These are phyloP conservation scores for Cyclina sinensis DNA, from an alignment of 1,140 invertebrate genomes.

Conservation along the genomic window DNA sequence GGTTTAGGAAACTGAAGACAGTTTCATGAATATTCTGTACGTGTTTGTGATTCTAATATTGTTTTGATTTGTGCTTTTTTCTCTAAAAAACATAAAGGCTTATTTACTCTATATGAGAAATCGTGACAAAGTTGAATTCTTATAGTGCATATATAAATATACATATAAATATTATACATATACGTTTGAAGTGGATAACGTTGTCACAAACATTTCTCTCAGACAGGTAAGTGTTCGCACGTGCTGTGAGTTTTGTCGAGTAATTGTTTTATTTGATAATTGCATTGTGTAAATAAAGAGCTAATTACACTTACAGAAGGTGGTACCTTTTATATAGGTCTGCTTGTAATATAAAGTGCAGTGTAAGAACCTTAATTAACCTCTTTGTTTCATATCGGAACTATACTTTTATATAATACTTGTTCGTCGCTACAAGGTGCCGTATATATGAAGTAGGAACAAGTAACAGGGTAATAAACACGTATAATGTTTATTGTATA, in stretches of 20 bases:
- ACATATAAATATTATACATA: background rate
- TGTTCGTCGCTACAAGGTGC: no score
- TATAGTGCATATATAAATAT: no score
- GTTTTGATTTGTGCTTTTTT: background rate
- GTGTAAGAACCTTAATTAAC: no score
- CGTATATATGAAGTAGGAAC: no score
- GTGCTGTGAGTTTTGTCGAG: background rate
- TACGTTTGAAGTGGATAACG: background rate
- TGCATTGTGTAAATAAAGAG: background rate
- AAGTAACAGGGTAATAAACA: no score
- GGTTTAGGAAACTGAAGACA: background rate
- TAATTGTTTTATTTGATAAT: constrained; percentile 4
- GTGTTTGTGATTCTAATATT: background rate
- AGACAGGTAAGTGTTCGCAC: constrained; percentile 7
- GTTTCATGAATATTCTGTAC: background rate
- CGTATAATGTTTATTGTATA: no score
- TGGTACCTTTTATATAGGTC: background rate
- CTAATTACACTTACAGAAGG: background rate
- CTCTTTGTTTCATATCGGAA: no score
- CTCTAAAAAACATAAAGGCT: background rate
- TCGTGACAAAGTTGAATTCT: background rate
- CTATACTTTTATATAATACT: no score
- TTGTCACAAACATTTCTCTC: background rate
- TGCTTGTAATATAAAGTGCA: background rate
- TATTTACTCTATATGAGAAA: background rate